These are phyloP conservation scores for Microctonus hyperodae DNA, from an alignment of 2,888 invertebrate genomes.

Conservation along the genomic window DNA sequence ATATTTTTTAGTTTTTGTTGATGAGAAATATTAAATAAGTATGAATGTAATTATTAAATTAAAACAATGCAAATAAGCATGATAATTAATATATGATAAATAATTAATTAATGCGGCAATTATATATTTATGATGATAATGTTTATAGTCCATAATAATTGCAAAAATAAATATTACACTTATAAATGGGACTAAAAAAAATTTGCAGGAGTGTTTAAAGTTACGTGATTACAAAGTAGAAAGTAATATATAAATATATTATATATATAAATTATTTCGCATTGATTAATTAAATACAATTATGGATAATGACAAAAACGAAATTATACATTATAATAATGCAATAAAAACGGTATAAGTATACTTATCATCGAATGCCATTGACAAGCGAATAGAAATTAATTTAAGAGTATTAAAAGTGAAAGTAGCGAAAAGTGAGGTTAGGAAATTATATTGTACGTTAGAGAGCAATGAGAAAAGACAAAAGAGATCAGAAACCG, in stretches of 20 bases:
- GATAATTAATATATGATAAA: no score
- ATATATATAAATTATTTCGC: background rate
- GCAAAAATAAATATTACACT: background rate
- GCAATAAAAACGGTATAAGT: background rate
- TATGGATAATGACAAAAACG: no score
- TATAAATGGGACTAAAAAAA: background rate
- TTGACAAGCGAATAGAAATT: background rate
- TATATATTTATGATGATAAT: background rate
- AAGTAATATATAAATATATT: no score
- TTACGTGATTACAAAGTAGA: no score
- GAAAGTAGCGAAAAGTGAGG: background rate
- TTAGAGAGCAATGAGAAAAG: background rate
- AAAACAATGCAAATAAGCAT: no score
- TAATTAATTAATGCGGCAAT: constrained; percentile 13
- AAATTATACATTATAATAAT: no score
- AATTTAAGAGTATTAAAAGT: background rate
- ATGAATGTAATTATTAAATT: constrained; percentile 27
- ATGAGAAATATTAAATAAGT: constrained; percentile 39
- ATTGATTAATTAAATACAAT: background rate
- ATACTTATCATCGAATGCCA: background rate
- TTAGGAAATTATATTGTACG: background rate
- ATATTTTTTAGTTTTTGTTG: constrained; percentile 60
- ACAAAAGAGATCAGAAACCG: background rate
- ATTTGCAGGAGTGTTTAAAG: no score
- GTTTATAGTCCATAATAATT: background rate